Evolutionary conservation across 2,797 vertebrate genomes (phyloP).

Genomic region (Bryconaethiops microstoma): DNA sequence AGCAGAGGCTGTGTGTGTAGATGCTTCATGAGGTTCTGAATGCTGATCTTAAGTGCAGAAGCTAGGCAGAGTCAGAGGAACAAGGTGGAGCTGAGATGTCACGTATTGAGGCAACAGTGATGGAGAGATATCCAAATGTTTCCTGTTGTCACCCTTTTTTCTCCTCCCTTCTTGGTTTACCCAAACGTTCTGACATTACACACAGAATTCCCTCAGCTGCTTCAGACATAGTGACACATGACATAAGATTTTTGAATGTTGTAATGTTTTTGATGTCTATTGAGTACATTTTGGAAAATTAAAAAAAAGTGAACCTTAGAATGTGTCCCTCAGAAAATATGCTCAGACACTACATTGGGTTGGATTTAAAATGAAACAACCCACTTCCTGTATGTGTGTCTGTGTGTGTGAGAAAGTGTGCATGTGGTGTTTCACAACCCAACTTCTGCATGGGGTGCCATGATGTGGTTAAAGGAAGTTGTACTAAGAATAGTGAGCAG

Average conservation of each 20-base stretch:
- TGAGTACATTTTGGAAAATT: background rate
- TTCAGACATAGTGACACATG: background rate
- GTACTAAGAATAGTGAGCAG: background rate
- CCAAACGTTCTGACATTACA: background rate
- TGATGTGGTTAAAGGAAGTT: background rate
- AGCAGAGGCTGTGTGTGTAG: background rate
- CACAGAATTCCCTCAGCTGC: background rate
- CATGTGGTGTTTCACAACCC: background rate
- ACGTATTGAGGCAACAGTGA: slow-evolving; percentile 4
- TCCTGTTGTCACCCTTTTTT: slow-evolving; percentile 29
- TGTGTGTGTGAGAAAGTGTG: background rate
- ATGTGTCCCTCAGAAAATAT: background rate
- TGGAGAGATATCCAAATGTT: slow-evolving; percentile 19
- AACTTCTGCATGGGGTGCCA: background rate
- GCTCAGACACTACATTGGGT: background rate
- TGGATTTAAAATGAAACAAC: background rate
- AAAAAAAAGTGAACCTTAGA: background rate
- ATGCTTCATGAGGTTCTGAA: background rate
- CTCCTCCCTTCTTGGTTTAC: background rate
- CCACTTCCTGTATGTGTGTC: background rate
- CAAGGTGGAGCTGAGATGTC: slow-evolving; percentile 13
- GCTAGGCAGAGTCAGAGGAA: too few relatives aligned
- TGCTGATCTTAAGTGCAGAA: background rate
- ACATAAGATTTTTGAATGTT: background rate
- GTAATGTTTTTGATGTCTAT: background rate